These are phyloP conservation scores for Stenoptilia bipunctidactyla DNA, from an alignment of 2,888 invertebrate species.

Conservation along the genomic window DNA sequence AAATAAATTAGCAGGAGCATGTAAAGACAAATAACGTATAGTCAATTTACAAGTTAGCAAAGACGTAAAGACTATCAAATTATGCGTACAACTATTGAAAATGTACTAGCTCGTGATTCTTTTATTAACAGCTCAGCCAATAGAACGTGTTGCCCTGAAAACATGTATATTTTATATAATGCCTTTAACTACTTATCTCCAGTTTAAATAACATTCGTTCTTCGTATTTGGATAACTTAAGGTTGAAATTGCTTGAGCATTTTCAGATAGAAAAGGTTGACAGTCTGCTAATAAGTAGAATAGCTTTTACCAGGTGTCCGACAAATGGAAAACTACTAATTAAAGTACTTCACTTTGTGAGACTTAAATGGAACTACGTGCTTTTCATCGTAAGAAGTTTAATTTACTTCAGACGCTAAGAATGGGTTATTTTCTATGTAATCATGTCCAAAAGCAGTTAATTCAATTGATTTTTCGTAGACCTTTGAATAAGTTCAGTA, in stretches of 20 bases:
- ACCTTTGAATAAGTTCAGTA: constrained; percentile 43
- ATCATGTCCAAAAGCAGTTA: constrained; percentile 50
- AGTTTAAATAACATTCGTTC: not conserved
- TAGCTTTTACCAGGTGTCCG: constrained; percentile 57
- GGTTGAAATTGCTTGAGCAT: constrained; percentile 27
- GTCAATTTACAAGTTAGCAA: constrained; percentile 51
- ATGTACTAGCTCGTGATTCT: constrained; percentile 56
- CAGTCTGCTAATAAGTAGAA: constrained; percentile 44
- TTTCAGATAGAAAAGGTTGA: constrained; percentile 17
- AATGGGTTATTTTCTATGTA: constrained; percentile 49
- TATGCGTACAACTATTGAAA: constrained; percentile 58
- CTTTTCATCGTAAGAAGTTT: constrained; percentile 48
- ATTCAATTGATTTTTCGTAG: constrained; percentile 53
- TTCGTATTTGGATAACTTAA: constrained; percentile 25
- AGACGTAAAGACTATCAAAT: constrained; percentile 58
- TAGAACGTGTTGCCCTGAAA: constrained; percentile 36
- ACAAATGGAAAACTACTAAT: constrained; percentile 64
- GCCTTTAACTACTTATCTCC: not conserved
- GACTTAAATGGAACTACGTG: constrained; percentile 48
- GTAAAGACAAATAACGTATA: constrained; percentile 58
- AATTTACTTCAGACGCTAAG: constrained; percentile 57
- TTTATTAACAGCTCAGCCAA: constrained; percentile 56
- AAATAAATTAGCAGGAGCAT: constrained; percentile 52
- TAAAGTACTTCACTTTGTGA: constrained; percentile 48
- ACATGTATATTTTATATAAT: constrained; percentile 22